A percentile compares a stretch with the other conserved stretches of the same genome.
Conservation (phyloP, 2,113 vertebrate genomes). For the Argyrosomus japonicus region DNA sequence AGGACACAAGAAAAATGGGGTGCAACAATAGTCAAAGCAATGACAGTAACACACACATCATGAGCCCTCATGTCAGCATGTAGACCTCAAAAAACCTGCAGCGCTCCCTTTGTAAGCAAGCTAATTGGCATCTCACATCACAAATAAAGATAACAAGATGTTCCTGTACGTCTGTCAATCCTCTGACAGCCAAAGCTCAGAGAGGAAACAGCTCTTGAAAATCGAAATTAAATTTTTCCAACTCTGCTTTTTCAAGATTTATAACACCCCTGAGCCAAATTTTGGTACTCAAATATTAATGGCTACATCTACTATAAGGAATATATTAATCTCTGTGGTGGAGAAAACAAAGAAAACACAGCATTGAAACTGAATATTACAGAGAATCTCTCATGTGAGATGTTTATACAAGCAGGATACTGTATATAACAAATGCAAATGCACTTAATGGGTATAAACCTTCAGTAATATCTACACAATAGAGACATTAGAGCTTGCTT, state of each 20-base stretch:
- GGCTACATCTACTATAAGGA: constrained; percentile 48
- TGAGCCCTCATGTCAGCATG: not conserved
- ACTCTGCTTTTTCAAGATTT: constrained; percentile 33
- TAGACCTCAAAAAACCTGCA: constrained; percentile 30
- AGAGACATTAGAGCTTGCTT: not conserved
- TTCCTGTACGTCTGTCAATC: constrained; percentile 6
- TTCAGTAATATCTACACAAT: not conserved
- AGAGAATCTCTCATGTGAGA: not conserved
- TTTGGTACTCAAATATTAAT: constrained; percentile 65
- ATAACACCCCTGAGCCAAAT: constrained; percentile 44
- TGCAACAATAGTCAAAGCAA: not conserved
- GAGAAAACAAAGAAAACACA: constrained; percentile 13
- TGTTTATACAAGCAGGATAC: not conserved
- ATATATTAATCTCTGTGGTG: constrained; percentile 43
- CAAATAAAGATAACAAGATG: constrained; percentile 40
- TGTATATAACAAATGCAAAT: constrained; percentile 17
- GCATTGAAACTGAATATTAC: not conserved
- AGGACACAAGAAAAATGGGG: constrained; percentile 28
- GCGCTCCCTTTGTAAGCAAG: constrained; percentile 25
- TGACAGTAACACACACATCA: constrained; percentile 9
- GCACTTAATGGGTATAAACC: constrained; percentile 21
- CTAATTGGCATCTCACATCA: constrained; percentile 54
- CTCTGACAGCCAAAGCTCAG: constrained; percentile 28
- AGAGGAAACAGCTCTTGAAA: constrained; percentile 28
- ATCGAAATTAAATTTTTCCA: constrained; percentile 34